Conservation (phyloP, 1,140 invertebrate genomes). For the Bombus breviceps region DNA sequence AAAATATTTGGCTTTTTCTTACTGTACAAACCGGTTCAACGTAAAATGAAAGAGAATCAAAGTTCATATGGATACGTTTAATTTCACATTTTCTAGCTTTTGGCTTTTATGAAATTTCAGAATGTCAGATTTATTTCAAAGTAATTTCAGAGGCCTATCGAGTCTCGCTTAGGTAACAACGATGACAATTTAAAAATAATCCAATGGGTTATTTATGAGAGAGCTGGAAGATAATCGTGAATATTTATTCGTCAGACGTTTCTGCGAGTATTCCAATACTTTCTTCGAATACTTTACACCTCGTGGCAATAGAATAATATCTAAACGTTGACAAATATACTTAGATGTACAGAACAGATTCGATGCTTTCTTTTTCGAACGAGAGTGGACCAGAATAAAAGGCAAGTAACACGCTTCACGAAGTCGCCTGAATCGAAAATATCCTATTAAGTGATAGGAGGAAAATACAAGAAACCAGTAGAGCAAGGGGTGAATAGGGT, state of each 20-base stretch:
- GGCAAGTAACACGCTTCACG: slow-evolving; percentile 1
- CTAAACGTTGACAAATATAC: not conserved
- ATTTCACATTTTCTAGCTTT: not conserved
- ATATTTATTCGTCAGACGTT: no score
- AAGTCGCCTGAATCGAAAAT: slow-evolving; percentile 48
- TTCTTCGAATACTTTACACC: no score
- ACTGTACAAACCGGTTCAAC: not conserved
- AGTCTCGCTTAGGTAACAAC: no score
- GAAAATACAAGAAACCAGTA: not conserved
- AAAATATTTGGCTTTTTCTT: no score
- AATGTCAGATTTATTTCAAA: no score
- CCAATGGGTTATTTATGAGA: no score
- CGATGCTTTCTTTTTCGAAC: not conserved
- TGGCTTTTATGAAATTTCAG: no score
- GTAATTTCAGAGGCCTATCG: no score
- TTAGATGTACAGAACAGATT: not conserved
- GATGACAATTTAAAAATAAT: no score
- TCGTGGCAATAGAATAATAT: no score
- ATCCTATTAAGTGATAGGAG: slow-evolving; percentile 48
- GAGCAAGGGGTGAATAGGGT: not conserved
- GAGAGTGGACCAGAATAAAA: slow-evolving; percentile 9
- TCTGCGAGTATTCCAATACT: no score
- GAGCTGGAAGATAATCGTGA: no score
- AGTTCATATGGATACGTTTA: not conserved
- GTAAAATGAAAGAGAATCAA: not conserved